Evolutionary conservation across 2,113 vertebrate species (phyloP), one percentile per base, ranked within the genome.

Genomic region (Nanorana parkeri): DNA sequence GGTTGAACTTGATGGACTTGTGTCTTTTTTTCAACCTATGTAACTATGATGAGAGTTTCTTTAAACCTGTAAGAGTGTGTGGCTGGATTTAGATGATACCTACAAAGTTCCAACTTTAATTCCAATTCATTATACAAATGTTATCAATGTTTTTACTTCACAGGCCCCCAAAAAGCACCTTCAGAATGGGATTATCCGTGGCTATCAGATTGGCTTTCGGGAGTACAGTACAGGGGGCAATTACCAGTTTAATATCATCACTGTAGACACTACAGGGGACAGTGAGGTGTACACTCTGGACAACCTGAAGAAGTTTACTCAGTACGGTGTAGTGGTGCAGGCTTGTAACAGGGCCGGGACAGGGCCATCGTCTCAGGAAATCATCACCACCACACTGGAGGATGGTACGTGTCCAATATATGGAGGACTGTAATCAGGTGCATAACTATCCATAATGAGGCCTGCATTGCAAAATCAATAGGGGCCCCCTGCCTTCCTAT

Each of bases 321-420:
- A 98, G 91, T 99, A 99, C 67, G 97, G 97, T 65, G 96, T 99
- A 90, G 96, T 99, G 84, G 98, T 99, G n/a, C 97, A 99, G 89
- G 98, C 98, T 17, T 97, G 95, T 21, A 99, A 99, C 90, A 89
- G 96, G 52, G 98, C 98, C 0, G 98, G 98, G 32, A 99, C 96
- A 0, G 98, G 98, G 24, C 98, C 98, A 4, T 98, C 97, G 72
- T 99, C 98, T 85, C 97, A 99, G 94, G 97, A 99, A 91, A 96
- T 96, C 89, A 97, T 99, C 91, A 95, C 95, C 84, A 97, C 96
- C 69, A 99, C 97, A 13, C 91, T 99, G 81, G 98, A 99, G 90
- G 98, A 99, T 0, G 97, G 98, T 99, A 90, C 77, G 94, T 89
- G 3, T 16, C 0, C 19, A 47, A 13, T 47, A 15, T 47, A 47